Evolutionary conservation across 2,113 vertebrate genomes (phyloP).

Genomic region (Loxodonta africana): DNA sequence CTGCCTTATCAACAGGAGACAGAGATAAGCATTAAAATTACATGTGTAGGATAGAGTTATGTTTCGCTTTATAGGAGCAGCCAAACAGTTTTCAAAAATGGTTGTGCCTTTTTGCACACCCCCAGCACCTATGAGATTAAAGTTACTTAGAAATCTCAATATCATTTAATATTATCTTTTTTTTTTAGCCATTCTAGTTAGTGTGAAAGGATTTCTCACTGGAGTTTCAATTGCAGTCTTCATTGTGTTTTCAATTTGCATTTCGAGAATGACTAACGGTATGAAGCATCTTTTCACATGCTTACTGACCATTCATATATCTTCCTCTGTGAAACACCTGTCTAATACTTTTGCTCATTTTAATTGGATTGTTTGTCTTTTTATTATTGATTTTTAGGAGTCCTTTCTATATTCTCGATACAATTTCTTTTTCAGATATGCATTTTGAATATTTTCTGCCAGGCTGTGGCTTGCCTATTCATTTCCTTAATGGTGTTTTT

Average conservation of each 20-base stretch:
- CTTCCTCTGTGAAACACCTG: conserved; percentile 44
- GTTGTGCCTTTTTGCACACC: background rate
- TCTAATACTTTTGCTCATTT: conserved; percentile 59
- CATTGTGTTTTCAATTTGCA: conserved; percentile 62
- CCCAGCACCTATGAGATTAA: background rate
- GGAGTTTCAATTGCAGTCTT: conserved; percentile 43
- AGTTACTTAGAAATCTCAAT: background rate
- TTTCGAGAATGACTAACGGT: conserved; percentile 43
- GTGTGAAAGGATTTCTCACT: background rate
- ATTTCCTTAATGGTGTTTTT: conserved; percentile 31
- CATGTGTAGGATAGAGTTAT: background rate
- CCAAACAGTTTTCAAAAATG: background rate
- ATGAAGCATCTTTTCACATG: background rate
- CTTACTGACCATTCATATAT: conserved; percentile 2
- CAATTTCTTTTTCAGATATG: conserved; percentile 22
- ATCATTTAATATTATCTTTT: background rate
- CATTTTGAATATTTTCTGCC: conserved; percentile 41
- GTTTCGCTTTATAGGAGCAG: background rate
- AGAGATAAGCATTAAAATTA: background rate
- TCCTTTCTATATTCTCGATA: conserved; percentile 24
- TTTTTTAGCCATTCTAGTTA: conserved; percentile 6
- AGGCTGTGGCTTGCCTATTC: background rate
- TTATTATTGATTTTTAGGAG: conserved; percentile 62
- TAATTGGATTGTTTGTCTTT: conserved; percentile 66
- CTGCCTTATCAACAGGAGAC: background rate